A percentile compares a stretch with the other conserved stretches of the same genome.
Evolutionary conservation across 1,140 invertebrate genomes (phyloP).

Genomic region (Papilio helenus): DNA sequence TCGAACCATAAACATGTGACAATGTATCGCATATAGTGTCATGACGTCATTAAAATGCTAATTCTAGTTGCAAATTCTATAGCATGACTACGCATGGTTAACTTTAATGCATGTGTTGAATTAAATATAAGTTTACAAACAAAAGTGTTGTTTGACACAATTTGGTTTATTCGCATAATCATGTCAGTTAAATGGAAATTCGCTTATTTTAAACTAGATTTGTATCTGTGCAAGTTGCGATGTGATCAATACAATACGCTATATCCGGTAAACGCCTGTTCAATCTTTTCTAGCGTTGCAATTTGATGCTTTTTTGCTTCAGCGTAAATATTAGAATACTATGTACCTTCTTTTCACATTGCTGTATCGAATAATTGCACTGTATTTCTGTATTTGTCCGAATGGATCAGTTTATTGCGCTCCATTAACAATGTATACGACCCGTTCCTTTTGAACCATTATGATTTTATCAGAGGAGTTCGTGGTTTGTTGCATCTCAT

Average conservation of each 20-base stretch:
- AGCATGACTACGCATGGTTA: constrained; percentile 12
- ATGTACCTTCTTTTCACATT: too few relatives aligned
- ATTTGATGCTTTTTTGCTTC: background rate
- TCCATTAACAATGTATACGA: constrained; percentile 22
- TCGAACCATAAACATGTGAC: constrained; percentile 14
- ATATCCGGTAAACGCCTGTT: background rate
- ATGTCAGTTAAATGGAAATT: background rate
- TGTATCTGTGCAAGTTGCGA: background rate
- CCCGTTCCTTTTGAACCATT: constrained; percentile 2
- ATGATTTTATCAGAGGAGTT: constrained; percentile 14
- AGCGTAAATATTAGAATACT: too few relatives aligned
- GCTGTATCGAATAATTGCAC: too few relatives aligned
- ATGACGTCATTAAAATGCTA: constrained; percentile 25
- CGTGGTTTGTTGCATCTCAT: constrained; percentile 34
- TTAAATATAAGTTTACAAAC: background rate
- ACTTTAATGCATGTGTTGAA: constrained; percentile 11
- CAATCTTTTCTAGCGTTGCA: background rate
- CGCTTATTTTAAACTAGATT: background rate
- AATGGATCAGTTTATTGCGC: background rate
- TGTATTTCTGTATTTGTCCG: too few relatives aligned
- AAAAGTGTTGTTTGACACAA: background rate
- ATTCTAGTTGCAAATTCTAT: constrained; percentile 13
- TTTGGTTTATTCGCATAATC: background rate
- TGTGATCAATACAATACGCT: background rate
- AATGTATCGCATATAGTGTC: background rate